These are phyloP conservation scores for Subanguina moxae DNA, from an alignment of 1,140 invertebrate genomes.

Conservation along the genomic window DNA sequence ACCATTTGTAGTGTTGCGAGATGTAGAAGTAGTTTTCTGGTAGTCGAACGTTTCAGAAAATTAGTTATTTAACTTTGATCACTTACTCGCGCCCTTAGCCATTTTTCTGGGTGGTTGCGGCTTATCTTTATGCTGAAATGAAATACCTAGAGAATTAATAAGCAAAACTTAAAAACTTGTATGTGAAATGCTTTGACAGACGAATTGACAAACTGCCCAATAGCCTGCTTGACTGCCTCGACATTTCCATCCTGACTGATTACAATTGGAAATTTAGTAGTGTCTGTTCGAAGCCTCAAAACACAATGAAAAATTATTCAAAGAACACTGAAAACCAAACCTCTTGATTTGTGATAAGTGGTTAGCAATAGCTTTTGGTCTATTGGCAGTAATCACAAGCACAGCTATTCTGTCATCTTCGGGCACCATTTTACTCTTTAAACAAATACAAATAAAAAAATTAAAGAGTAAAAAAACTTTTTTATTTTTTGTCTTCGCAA, in stretches of 20 bases:
- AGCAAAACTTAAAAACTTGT: constrained; percentile 27
- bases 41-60: constrained; percentile 62
- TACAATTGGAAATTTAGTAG: constrained; percentile 61
- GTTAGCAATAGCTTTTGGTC: constrained; percentile 60
- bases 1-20: constrained; percentile 90
- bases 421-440: background rate
- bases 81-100: constrained; percentile 65
- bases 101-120: constrained; percentile 63
- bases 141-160: background rate
- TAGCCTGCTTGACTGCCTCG: constrained; percentile 57
- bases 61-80: constrained; percentile 72
- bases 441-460: too few relatives aligned
- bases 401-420: constrained; percentile 47
- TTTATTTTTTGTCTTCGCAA: too few relatives aligned
- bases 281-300: constrained; percentile 49
- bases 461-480: too few relatives aligned
- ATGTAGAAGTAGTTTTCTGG: constrained; percentile 92
- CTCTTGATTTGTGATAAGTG: constrained; percentile 60
- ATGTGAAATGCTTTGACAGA: constrained; percentile 51
- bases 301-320: constrained; percentile 8
- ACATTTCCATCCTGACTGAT: constrained; percentile 63
- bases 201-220: constrained; percentile 56
- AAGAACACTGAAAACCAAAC: constrained; percentile 25
- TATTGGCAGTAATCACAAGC: constrained; percentile 61
- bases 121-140: constrained; percentile 14